Base-by-base conservation (phyloP, 2,888 invertebrate species). In the Aleiodes leptofemur region DNA sequence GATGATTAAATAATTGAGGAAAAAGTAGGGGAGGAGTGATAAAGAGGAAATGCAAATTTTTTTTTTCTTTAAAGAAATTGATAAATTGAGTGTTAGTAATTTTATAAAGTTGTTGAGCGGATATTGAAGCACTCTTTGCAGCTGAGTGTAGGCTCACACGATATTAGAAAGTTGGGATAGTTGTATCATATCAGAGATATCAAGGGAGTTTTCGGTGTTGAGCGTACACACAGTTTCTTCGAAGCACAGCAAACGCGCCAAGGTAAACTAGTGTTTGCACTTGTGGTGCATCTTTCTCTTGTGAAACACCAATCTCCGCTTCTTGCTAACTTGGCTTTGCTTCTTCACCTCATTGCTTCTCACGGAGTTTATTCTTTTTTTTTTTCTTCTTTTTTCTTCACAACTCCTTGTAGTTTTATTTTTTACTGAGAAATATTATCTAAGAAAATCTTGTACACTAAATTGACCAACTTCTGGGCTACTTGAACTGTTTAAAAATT, bases 231-330 rank as follows among this genome's bases (percentile, higher is more conserved):
- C 23, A 64, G 53, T 66, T 57, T 55, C 72, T 48, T 64, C 64
- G 72, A 64, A 64, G 48, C 61, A 61, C 51, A 51, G 31, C 31
- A 53, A 72, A 61, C 51, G 61, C 64, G 64, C 64, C 69, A 61
- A 72, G 72, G 59, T 61, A 72, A 72, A 72, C 72, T 72, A 38
- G 61, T 51, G 61, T 64, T 64, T 53, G 72, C 72, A 72, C 72
- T 72, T 72, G 72, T 64, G 59, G 72, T 72, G 51, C 53, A 72
- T 72, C 61, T 64, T 72, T 61, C 61, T 38, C 61, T 16, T 31
- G 59, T 43, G 11, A 43, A 64, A 14, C 64, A 11, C 64, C 48
- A 64, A 55, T 43, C 64, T 64, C 48, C 64, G 43, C 48, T 43
- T 64, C 64, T 50, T 14, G 68, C 23, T 43, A 16, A 55, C 64